Evolutionary conservation across 1,140 invertebrate species (phyloP).

Genomic region (Drosophila santomea): DNA sequence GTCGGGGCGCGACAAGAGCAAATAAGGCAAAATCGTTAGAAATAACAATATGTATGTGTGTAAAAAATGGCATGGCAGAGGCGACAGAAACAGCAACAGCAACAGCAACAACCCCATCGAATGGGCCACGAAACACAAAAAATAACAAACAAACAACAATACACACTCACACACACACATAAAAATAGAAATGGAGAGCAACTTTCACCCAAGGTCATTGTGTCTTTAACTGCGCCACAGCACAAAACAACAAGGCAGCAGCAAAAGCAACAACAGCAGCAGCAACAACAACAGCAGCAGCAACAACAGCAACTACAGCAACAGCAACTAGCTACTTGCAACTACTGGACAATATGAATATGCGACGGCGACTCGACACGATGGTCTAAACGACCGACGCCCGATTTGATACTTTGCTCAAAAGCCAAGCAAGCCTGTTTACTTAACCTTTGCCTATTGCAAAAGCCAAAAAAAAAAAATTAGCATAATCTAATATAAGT

Average conservation of each 20-base stretch:
- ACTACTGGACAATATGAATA: constrained; percentile 53
- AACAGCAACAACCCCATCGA: constrained; percentile 22
- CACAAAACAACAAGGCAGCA: constrained; percentile 50
- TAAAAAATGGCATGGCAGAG: constrained; percentile 48
- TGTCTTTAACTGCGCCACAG: constrained; percentile 78
- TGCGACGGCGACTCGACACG: constrained; percentile 32
- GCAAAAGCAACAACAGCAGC: constrained; percentile 13
- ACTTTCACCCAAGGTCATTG: constrained; percentile 84
- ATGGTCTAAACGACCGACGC: constrained; percentile 30
- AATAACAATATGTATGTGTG: constrained; percentile 62
- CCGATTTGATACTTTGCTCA: constrained; percentile 38
- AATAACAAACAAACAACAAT: constrained; percentile 44
- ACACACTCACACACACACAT: constrained; percentile 18
- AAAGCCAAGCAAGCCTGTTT: constrained; percentile 12
- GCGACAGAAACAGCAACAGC: constrained; percentile 21
- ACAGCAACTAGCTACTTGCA: constrained; percentile 37
- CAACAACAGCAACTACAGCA: constrained; percentile 11
- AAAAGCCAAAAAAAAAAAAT: background rate
- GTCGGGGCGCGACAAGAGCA: constrained; percentile 24
- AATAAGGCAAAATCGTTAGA: constrained; percentile 66
- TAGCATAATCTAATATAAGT: too few relatives aligned
- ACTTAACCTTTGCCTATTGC: background rate
- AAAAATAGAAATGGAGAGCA: constrained; percentile 84
- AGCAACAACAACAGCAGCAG: constrained; percentile 24
- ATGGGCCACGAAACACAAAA: constrained; percentile 26